Evolutionary conservation across 2,113 vertebrate species (phyloP), one percentile per base, ranked within the genome.

Genomic region (Sisor rabdophorus): DNA sequence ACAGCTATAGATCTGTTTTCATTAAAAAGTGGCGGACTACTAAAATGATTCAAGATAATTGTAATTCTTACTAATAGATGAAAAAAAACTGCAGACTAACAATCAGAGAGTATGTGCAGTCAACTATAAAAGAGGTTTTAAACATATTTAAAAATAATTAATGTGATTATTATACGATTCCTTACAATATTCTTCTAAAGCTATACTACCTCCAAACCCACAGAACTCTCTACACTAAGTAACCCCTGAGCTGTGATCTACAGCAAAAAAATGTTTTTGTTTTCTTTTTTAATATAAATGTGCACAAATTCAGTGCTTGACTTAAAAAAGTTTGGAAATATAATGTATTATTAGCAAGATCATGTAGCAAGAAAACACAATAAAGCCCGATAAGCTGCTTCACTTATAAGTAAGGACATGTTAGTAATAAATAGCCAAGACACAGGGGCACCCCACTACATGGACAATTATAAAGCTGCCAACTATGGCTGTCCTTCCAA

Each of bases 401-500:
- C 8, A 54, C 75, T 60, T 54, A 24, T 63, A n/a, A 72, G 26
- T 53, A 73, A 79, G 73, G 48, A 44, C 32, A 69, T 24, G 69
- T 32, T 65, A 30, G 59, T 28, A 58, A 4, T 32, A 76, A 75
- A 61, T 65, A 30, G 71, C 1, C 1, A 54, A 71, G 40, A 70
- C 36, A 73, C 30, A 53, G 40, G 64, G 50, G 28, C 56, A 78
- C 50, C 9, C 22, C 54, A 67, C 50, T 69, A 78, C 16, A 26
- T 17, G 32, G 50, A 44, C 76, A 72, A 44, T n/a, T 20, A 36
- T 12, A 11, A 78, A 58, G 54, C 65, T 68, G 48, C 69, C 69
- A 36, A 36, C 40, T 65, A 73, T 78, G 77, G 77, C 69, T 72
- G 28, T 72, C 69, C 59, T 78, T 65, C 69, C 77, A 64, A 78